Percentiles rank a stretch among this genome's conserved stretches.
Conservation (phyloP, 2,888 invertebrate genomes). For the Gymnoscelis rufifasciata region DNA sequence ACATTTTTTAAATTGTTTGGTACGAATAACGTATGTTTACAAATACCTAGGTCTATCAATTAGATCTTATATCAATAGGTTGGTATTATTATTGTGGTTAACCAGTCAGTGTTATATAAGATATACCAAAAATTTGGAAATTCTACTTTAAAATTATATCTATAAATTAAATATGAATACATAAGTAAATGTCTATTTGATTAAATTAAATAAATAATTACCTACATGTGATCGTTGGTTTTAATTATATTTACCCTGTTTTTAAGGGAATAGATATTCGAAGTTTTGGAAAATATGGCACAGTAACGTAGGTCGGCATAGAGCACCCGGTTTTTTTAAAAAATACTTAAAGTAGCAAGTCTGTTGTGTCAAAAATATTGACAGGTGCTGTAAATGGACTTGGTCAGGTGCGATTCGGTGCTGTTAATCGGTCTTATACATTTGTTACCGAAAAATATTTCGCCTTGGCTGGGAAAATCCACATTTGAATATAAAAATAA, state of each 20-base stretch:
- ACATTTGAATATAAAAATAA: too few species aligned
- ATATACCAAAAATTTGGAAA: slow-evolving; percentile 76
- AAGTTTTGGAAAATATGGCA: too few species aligned
- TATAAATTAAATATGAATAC: slow-evolving; percentile 36
- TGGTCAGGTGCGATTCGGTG: too few species aligned
- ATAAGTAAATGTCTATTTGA: slow-evolving; percentile 75
- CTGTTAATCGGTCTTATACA: too few species aligned
- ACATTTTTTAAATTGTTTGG: slow-evolving; percentile 54
- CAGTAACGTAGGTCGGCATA: too few species aligned
- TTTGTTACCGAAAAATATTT: too few species aligned
- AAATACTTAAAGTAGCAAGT: too few species aligned
- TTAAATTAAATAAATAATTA: slow-evolving; percentile 69
- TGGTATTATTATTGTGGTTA: slow-evolving; percentile 49
- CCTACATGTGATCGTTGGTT: slow-evolving; percentile 58
- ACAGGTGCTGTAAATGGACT: too few species aligned
- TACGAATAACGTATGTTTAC: slow-evolving; percentile 57
- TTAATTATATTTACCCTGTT: slow-evolving; percentile 49
- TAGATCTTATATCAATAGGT: slow-evolving; percentile 33
- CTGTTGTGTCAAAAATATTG: too few species aligned
- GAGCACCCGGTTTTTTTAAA: too few species aligned
- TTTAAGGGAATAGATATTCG: too few species aligned
- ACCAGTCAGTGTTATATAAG: slow-evolving; percentile 70
- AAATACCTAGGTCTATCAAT: slow-evolving; percentile 53
- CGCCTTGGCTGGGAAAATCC: too few species aligned
- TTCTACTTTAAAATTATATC: slow-evolving; percentile 61